Evolutionary conservation across 1,140 invertebrate species (phyloP), one percentile per base, ranked within the genome.

Genomic region (Lucilia sericata): DNA sequence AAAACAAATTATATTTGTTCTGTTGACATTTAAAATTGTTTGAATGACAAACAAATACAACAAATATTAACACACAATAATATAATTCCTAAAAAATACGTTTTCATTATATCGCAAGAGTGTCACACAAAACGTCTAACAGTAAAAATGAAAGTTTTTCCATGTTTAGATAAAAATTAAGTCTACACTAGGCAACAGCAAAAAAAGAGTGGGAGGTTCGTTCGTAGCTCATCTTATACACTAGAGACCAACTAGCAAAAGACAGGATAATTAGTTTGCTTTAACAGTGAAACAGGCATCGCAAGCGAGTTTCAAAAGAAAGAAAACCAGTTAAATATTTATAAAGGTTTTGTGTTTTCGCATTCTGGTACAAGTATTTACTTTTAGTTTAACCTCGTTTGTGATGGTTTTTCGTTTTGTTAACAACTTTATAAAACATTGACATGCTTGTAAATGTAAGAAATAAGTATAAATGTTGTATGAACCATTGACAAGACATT

Each of bases 1-100:
- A 17, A 55, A 17, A 55, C 51, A 55, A 55, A 55, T 55, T 55
- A n/a, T 55, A 55, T 55, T 55, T 55, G 51, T 55, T 55, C 12
- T 55, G 51, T 55, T 55, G 51, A 55, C 51, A 55, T 55, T 55
- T 55, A 55, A 55, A 55, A 55, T 55, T 55, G 51, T 55, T 55
- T 55, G 51, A 55, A 55, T 55, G 51, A 55, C 51, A 55, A 55
- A 55, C 51, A 55, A 55, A 55, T n/a, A 55, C 51, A 55, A 8
- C 25, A 30, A 55, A 17, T 14, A 55, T 12, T 5, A 7, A 55
- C 13, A 55, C 17, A 55, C 51, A n/a, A 2, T 30, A 30, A 30
- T 30, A 30, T 30, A 30, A 30, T 17, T 13, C 13, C 51, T 55
- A 17, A 8, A n/a, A 55, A 30, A 30, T 2, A 55, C 12, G 9